These are phyloP conservation scores for Molossus molossus DNA, from an alignment of 2,797 vertebrate genomes.

Conservation along the genomic window DNA sequence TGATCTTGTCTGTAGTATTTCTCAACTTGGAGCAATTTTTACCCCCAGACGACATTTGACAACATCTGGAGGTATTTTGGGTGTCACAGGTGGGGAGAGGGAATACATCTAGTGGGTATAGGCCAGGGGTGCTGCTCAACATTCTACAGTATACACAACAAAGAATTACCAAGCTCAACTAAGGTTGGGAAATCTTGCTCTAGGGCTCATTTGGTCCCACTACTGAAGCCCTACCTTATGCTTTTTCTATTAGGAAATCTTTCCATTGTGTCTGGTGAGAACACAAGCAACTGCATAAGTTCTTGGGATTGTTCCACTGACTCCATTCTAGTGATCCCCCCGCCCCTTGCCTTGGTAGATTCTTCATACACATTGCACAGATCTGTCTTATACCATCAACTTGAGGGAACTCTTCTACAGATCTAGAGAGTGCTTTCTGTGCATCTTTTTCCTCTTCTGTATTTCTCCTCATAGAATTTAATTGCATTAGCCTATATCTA, in stretches of 20 bases:
- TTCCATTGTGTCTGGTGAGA: not conserved
- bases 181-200: not conserved
- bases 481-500: not conserved
- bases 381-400: not conserved
- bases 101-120: not conserved
- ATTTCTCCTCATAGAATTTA: constrained; percentile 18
- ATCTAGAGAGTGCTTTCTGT: not conserved
- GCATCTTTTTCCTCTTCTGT: not conserved
- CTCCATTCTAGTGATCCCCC: not conserved
- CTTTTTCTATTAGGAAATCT: not conserved
- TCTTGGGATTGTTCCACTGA: not conserved
- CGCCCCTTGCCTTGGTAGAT: not conserved
- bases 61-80: too few species aligned
- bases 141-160: not conserved
- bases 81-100: not conserved
- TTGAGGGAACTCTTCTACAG: not conserved
- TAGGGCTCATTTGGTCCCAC: not conserved
- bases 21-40: not conserved
- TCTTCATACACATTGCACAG: not conserved
- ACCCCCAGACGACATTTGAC: too few species aligned
- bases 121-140: not conserved
- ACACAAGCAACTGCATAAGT: not conserved
- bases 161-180: not conserved
- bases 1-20: not conserved
- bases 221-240: not conserved